Base-by-base conservation (phyloP, 2,888 invertebrate species). In the Phortica okadai region DNA sequence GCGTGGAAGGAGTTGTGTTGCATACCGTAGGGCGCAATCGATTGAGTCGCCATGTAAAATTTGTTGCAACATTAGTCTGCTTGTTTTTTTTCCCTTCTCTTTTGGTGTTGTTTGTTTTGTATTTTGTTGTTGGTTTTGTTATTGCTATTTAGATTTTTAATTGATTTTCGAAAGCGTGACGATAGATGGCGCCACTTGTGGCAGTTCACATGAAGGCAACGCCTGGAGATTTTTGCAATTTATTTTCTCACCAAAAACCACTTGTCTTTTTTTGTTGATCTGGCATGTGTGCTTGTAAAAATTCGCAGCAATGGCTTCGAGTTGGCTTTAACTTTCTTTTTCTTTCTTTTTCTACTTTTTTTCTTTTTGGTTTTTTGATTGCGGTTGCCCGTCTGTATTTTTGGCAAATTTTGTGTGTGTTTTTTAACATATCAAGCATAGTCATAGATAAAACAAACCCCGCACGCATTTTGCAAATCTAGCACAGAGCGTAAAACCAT, bases 381-480 rank as follows among this genome's bases (percentile, higher is more conserved):
- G 42, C 66, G 44, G 67, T 70, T 70, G 50, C 6, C 33, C 2
- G 66, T 50, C 56, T 33, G 67, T 54, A 56, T 66, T 74, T 50
- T 67, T n/a, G 67, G 7, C 42, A 11, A 10, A 25, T 25, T 25
- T 62, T 21, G 6, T 62, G 7, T 59, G 10, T 59, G 14, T 59
- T 54, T 67, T 54, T 73, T 72, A 73, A 14, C 45, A 64, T 69
- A 73, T 77, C 41, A 41, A n/a, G 14, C 73, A 50, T 67, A 42
- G n/a, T 2, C 33, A 50, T 33, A 50, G 54, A 67, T 5, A 41
- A 54, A 45, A 50, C 21, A 54, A 59, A 76, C 69, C 74, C 80
- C 84, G 87, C 88, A 85, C 85, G 85, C 85, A 86, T 81, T 86
- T 85, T 85, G 83, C 81, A 87, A 88, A 88, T 86, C 87, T 87